Conservation (phyloP, 2,888 invertebrate species). For the Petrolisthes cinctipes region DNA sequence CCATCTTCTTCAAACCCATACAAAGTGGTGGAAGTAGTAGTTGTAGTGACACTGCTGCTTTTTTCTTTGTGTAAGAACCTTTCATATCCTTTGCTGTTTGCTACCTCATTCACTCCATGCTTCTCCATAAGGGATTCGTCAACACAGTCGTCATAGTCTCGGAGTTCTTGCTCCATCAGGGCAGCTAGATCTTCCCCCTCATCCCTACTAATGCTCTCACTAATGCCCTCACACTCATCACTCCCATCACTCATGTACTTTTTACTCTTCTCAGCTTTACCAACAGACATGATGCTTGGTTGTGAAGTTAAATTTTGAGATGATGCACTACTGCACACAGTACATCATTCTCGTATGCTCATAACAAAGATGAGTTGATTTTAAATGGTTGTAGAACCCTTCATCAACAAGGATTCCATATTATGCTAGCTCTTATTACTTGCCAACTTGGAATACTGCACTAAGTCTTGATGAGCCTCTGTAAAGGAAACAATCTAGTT, state of each 20-base stretch:
- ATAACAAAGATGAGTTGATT: too few species aligned
- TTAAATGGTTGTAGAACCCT: too few species aligned
- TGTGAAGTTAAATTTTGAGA: background rate
- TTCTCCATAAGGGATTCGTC: background rate
- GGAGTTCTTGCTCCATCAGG: background rate
- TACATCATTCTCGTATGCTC: too few species aligned
- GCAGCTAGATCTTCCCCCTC: background rate
- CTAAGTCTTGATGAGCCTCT: too few species aligned
- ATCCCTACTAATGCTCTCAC: background rate
- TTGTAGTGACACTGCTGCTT: background rate
- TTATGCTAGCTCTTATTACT: too few species aligned
- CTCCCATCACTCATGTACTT: background rate
- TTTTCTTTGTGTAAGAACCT: background rate
- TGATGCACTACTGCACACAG: too few species aligned
- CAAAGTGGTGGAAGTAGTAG: background rate
- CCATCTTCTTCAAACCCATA: background rate
- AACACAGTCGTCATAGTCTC: constrained; percentile 5
- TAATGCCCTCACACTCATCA: background rate
- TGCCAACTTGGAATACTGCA: too few species aligned
- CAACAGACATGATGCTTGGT: background rate
- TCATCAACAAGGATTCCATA: too few species aligned
- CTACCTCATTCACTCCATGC: background rate
- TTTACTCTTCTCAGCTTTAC: background rate
- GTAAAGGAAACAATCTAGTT: too few species aligned
- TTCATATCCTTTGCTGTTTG: background rate